Base-by-base conservation (phyloP, 2,888 invertebrate species). In the Ophion costatus region DNA sequence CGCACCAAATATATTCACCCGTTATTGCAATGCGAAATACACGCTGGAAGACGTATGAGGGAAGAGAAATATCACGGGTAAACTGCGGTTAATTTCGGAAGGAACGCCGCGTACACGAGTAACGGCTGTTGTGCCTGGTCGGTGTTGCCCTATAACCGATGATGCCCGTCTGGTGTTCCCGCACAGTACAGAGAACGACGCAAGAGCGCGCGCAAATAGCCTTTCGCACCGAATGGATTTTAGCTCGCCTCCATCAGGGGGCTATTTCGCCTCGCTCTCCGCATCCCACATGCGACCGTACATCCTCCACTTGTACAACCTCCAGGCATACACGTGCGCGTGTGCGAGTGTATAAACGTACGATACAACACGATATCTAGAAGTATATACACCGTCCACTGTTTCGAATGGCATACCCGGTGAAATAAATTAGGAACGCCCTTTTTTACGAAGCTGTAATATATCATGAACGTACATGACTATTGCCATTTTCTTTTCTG, bases 211-310 rank as follows among this genome's bases (percentile, higher is more conserved):
- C 78, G 86, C 85, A 85, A 88, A 89, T 86, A 87, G 85, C 88
- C 87, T 85, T 85, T 86, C 82, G 78, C 87, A 80, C 78, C 83
- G 87, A 89, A 89, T 88, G 87, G 88, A 88, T 90, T 89, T 88
- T 59, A 87, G 88, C 88, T 84, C 66, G 86, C 83, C 85, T 86
- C 87, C 87, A 80, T 76, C 77, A 82, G 83, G 42, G 64, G 84
- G 69, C 61, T 76, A 82, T 84, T 84, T 81, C 56, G 51, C 85
- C 67, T 45, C 70, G n/a, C 66, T 66, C 76, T 80, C n/a, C 17
- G 17, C 67, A 66, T 81, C 82, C 81, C 69, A 73, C 73, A 81
- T 77, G 57, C 78, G 29, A 45, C 75, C 61, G 64, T 83, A 79
- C 74, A 20, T 33, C 51, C 70, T 51, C 56, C 64, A 57, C 42